Percentiles rank a stretch among this genome's conserved stretches.
Conservation (phyloP, 2,113 vertebrate species). For the Arothron firmamentum region DNA sequence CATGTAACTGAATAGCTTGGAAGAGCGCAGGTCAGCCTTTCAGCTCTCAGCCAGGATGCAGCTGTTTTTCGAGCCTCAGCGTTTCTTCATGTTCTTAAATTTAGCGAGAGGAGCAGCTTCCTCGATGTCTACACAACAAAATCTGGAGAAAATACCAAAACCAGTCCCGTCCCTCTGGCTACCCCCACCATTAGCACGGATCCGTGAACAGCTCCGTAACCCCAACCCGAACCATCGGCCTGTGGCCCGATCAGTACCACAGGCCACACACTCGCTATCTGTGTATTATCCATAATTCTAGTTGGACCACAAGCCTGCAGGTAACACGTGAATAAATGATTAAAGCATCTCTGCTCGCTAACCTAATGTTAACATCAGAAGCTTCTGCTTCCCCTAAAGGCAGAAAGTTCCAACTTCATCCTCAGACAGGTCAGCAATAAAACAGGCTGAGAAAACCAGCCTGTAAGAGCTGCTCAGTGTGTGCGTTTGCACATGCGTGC, state of each 20-base stretch:
- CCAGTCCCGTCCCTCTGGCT: conserved; percentile 7
- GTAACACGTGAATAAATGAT: too few species aligned
- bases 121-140: conserved; percentile 12
- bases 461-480: conserved; percentile 5
- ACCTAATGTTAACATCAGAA: too few species aligned
- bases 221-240: too few species aligned
- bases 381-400: too few species aligned
- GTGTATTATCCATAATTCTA: too few species aligned
- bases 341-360: too few species aligned
- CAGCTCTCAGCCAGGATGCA: conserved; percentile 23
- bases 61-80: conserved; percentile 15
- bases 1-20: conserved; percentile 34
- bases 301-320: too few species aligned
- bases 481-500: neutral
- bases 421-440: conserved; percentile 3
- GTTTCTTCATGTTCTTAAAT: conserved; percentile 20
- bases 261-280: too few species aligned
- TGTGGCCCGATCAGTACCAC: too few species aligned
- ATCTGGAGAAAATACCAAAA: conserved; percentile 13
- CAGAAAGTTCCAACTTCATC: neutral
- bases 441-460: too few species aligned
- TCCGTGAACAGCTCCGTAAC: too few species aligned
- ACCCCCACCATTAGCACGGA: neutral
- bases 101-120: conserved; percentile 13
- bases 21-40: conserved; percentile 34